Evolutionary conservation across 2,888 invertebrate species (phyloP).

Genomic region (Erannis defoliaria): DNA sequence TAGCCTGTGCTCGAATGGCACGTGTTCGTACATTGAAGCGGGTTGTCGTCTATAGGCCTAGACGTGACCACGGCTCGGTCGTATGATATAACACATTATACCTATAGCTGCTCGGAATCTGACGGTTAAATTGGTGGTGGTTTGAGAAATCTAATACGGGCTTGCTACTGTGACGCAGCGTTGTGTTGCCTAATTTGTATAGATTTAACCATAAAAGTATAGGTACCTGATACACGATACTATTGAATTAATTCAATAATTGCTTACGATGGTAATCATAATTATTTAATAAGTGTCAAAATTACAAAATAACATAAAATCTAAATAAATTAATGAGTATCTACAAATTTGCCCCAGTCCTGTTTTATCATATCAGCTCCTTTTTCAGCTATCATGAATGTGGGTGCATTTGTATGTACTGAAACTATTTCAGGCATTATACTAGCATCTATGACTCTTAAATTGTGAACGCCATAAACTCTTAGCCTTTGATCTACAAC

Average conservation of each 20-base stretch:
- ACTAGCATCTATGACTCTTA: constrained; percentile 92
- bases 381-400: constrained; percentile 93
- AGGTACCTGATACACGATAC: too few relatives aligned
- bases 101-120: constrained; percentile 14
- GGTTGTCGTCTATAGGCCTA: constrained; percentile 39
- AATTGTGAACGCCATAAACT: constrained; percentile 81
- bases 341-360: constrained; percentile 47
- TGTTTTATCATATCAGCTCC: constrained; percentile 90
- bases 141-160: constrained; percentile 11
- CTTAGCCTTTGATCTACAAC: constrained; percentile 88
- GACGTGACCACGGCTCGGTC: constrained; percentile 45
- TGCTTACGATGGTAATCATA: too few relatives aligned
- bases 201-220: neutral
- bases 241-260: too few relatives aligned
- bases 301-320: neutral
- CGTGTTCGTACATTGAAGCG: constrained; percentile 53
- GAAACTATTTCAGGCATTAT: constrained; percentile 92
- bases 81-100: constrained; percentile 21
- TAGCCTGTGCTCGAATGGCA: constrained; percentile 32
- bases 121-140: constrained; percentile 9
- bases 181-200: neutral
- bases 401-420: constrained; percentile 92
- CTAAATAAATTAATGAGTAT: neutral
- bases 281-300: too few relatives aligned
- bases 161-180: neutral